Evolutionary conservation across 2,113 vertebrate species (phyloP).

Genomic region (Pseudolaguvia tuberculata): DNA sequence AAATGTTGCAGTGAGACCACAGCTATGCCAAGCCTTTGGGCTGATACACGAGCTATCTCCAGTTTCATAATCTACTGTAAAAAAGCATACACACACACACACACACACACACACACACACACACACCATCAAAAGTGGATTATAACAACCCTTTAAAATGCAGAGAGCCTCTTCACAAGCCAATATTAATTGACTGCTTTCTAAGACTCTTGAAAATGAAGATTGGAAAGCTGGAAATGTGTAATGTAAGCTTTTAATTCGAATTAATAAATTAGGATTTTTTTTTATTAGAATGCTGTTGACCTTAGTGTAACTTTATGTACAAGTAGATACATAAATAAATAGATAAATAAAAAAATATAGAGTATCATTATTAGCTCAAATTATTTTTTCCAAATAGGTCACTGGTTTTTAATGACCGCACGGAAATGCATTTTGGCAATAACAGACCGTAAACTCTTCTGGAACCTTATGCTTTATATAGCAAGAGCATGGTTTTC

Average conservation of each 20-base stretch:
- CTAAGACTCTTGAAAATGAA: constrained; percentile 11
- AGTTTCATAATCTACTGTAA: constrained; percentile 31
- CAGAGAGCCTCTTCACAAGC: constrained; percentile 12
- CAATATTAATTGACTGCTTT: constrained; percentile 33
- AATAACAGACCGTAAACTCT: neutral
- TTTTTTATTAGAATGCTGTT: too few species aligned
- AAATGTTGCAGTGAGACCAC: constrained; percentile 12
- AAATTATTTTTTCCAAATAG: neutral
- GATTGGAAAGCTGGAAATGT: neutral
- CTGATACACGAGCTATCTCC: constrained; percentile 39
- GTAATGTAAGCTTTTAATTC: constrained; percentile 9
- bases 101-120: constrained; percentile 13
- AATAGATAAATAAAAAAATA: too few species aligned
- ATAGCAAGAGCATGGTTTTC: constrained; percentile 4
- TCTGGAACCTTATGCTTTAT: neutral
- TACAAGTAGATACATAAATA: too few species aligned
- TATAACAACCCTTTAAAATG: constrained; percentile 30
- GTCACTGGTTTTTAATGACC: neutral
- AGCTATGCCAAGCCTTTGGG: constrained; percentile 22
- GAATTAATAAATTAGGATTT: neutral
- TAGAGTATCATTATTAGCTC: neutral
- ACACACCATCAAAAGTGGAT: constrained; percentile 33
- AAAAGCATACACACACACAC: constrained; percentile 30
- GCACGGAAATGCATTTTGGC: neutral
- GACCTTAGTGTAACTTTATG: too few species aligned